Conservation (phyloP, 2,888 invertebrate species). For the Plebejus argus region DNA sequence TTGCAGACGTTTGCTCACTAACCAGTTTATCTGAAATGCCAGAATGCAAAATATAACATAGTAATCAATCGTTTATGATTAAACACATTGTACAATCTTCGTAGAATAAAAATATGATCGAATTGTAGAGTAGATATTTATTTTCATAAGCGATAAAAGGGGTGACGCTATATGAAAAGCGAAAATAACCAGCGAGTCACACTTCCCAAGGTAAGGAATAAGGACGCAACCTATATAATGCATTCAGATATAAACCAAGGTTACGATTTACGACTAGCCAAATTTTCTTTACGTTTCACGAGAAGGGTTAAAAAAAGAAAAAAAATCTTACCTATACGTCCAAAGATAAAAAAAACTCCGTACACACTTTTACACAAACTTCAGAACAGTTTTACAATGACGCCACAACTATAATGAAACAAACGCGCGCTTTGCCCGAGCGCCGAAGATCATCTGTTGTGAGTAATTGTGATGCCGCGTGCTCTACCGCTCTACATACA, state of each 20-base stretch:
- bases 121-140: neutral
- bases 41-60: neutral
- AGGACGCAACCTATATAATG: slow-evolving; percentile 71
- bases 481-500: slow-evolving; percentile 34
- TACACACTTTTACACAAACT: slow-evolving; percentile 5
- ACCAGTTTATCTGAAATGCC: no score
- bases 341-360: slow-evolving; percentile 20
- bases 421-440: slow-evolving; percentile 45
- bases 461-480: slow-evolving; percentile 36
- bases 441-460: slow-evolving; percentile 46
- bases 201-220: slow-evolving; percentile 73
- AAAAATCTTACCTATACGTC: slow-evolving; percentile 5
- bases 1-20: no score
- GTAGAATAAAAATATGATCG: no score
- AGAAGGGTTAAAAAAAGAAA: neutral
- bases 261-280: slow-evolving; percentile 48
- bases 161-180: slow-evolving; percentile 34
- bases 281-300: slow-evolving; percentile 35
- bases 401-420: slow-evolving; percentile 13
- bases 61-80: neutral
- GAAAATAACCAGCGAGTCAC: slow-evolving; percentile 71
- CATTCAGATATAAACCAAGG: slow-evolving; percentile 72
- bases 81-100: neutral
- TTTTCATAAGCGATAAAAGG: slow-evolving; percentile 2
- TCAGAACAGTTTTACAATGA: slow-evolving; percentile 25